These are phyloP conservation scores for Chrysaora quinquecirrha DNA, from an alignment of 30 jellyfish, hydroid and myxozoan genomes.

Conservation along the genomic window DNA sequence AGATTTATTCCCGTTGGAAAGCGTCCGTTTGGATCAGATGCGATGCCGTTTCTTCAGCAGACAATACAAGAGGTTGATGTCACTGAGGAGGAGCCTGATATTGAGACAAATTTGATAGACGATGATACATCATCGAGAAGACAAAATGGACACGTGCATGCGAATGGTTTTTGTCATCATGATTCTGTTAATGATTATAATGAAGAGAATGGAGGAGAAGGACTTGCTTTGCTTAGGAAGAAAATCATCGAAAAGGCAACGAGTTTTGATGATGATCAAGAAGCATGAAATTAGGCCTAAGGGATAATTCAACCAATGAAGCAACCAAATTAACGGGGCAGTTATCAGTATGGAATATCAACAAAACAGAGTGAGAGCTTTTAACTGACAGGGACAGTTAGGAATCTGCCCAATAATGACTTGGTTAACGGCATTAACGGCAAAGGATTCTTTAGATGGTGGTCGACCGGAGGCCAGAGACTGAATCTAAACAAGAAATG, in stretches of 20 bases:
- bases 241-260: constrained; percentile 96
- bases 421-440: too few relatives aligned
- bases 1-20: constrained; percentile 74
- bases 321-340: too few relatives aligned
- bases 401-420: too few relatives aligned
- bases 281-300: constrained; percentile 5
- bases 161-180: constrained; percentile 38
- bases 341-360: too few relatives aligned
- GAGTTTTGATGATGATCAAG: constrained; percentile 29
- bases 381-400: too few relatives aligned
- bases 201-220: constrained; percentile 86
- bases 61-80: constrained; percentile 84
- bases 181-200: constrained; percentile 55
- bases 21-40: constrained; percentile 61
- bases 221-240: constrained; percentile 78
- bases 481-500: too few relatives aligned
- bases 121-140: constrained; percentile 26
- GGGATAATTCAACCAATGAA: too few relatives aligned
- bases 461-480: too few relatives aligned
- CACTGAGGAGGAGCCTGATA: constrained; percentile 79
- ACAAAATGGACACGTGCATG: constrained; percentile 17
- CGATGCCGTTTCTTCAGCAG: constrained; percentile 75
- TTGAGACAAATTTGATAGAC: constrained; percentile 52
- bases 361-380: too few relatives aligned
- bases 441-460: too few relatives aligned